Evolutionary conservation across 2,113 vertebrate species (phyloP).

Genomic region (Centrocercus urophasianus): DNA sequence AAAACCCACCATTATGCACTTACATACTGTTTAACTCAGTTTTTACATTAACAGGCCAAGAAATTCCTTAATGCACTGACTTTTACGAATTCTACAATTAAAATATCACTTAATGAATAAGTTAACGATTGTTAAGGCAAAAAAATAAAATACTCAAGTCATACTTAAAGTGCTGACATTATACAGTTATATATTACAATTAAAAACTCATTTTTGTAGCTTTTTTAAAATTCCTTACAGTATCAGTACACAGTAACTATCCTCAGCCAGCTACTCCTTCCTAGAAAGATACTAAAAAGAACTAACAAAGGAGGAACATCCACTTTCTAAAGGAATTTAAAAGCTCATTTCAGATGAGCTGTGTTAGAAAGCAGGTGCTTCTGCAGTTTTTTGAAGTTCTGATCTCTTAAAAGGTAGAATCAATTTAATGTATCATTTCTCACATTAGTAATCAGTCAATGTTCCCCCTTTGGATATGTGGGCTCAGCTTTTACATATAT

Average conservation of each 20-base stretch:
- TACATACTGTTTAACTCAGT: fast-evolving
- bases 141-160: neutral
- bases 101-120: neutral
- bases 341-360: neutral
- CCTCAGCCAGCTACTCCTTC: neutral
- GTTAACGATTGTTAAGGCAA: neutral
- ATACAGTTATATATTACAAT: neutral
- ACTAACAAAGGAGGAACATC: neutral
- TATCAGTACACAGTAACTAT: neutral
- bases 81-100: neutral
- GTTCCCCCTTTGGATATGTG: neutral
- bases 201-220: neutral
- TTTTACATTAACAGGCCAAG: neutral
- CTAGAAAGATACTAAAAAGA: neutral
- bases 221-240: neutral
- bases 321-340: neutral
- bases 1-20: neutral
- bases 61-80: neutral
- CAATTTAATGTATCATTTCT: neutral
- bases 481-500: neutral
- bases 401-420: neutral
- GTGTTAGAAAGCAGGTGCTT: neutral
- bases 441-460: neutral
- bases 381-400: neutral
- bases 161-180: neutral